Conservation (phyloP, 2,888 invertebrate species). For the Ophion ellenae region DNA sequence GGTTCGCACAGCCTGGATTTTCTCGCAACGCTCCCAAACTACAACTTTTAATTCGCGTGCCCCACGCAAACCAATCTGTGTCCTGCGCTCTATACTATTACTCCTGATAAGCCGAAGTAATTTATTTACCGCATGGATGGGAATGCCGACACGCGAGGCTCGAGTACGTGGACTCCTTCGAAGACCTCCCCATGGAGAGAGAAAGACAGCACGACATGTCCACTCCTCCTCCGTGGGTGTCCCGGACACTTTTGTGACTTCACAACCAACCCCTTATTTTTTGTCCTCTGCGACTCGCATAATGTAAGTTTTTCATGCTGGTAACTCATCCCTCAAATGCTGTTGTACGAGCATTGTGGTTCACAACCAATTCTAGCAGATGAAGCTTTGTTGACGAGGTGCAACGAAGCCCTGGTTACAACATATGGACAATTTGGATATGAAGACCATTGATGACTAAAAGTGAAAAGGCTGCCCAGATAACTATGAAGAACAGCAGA, state of each 20-base stretch:
- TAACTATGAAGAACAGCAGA: background rate
- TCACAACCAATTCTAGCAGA: background rate
- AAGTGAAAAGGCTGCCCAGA: background rate
- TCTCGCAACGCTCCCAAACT: constrained; percentile 59
- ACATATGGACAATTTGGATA: background rate
- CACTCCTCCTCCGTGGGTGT: constrained; percentile 32
- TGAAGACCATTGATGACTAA: background rate
- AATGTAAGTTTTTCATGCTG: constrained; percentile 10
- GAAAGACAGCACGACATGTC: constrained; percentile 20
- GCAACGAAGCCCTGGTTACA: background rate
- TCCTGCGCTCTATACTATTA: constrained; percentile 82
- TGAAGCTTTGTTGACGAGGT: background rate
- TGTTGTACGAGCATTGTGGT: background rate
- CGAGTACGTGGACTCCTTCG: constrained; percentile 61
- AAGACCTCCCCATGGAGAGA: constrained; percentile 32
- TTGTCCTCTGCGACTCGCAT: constrained; percentile 16
- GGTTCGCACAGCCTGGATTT: constrained; percentile 25
- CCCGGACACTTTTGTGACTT: constrained; percentile 40
- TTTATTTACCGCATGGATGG: constrained; percentile 81
- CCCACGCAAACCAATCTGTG: constrained; percentile 82
- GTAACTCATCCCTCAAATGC: background rate
- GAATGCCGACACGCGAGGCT: constrained; percentile 82
- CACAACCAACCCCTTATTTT: constrained; percentile 21
- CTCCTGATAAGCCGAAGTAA: constrained; percentile 83
- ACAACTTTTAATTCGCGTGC: constrained; percentile 83